Base-by-base conservation (phyloP, 2,113 vertebrate species). In the Raphicerus campestris region DNA sequence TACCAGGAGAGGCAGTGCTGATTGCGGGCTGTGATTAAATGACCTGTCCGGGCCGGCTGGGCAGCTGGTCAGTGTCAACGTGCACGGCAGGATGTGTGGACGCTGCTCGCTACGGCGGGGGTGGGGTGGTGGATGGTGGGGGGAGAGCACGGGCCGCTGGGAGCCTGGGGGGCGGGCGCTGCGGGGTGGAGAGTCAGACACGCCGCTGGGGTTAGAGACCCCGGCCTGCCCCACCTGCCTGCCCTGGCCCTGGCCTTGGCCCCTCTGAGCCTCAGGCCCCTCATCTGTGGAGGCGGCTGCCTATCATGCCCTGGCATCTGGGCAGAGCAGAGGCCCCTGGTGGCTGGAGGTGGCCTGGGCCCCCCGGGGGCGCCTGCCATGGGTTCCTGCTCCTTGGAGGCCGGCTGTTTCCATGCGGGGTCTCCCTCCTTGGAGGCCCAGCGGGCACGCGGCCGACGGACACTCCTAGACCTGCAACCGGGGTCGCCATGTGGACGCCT, bases 1-100 rank as follows among this genome's bases (percentile, higher is more conserved):
- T 16, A 0, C 2, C 9, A 19, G 88, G 53, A 63, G 80, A 11
- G 0, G 22, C 45, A 1, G 9, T 84, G 75, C 45, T 1, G 47
- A 86, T 95, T 26, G 87, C 86, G 61, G 28, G 85, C 98, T 95
- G 93, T 98, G 98, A 98, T 98, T 97, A 95, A 98, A 97, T 10
- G 92, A 87, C 97, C 97, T 70, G 97, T 94, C 97, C 89, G 1
- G 98, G 98, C 96, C 24, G 2, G 8, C 0, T 2, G 85, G 98
- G 96, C 98, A 97, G 98, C 98, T 98, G 98, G 98, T 60, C 96
- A 87, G 77, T 16, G 91, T 98, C 98, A 94, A 93, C 93, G 95
- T 24, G 63, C 6, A 2, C 0, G 6, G 91, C 93, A 89, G 84
- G 84, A 51, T 26, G 93, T 60, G 1, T 2, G 81, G 1, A 66